phyloP scores from a whole-genome alignment of 2,888 invertebrate genomes.

The Mesorhabditis sp. region DNA sequence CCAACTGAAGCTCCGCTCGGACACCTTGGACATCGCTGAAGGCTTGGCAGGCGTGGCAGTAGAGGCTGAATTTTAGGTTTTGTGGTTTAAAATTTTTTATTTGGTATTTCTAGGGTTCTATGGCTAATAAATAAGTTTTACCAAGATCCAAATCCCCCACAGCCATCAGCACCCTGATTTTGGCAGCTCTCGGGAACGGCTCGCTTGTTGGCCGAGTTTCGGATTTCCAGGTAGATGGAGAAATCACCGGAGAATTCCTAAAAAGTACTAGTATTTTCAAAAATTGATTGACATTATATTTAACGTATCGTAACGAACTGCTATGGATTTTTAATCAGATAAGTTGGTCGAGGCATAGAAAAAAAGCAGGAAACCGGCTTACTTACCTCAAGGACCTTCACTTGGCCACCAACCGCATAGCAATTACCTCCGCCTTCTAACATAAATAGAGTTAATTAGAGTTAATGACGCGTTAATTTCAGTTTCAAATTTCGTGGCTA shows the following conservation, averaged over 20 bases:
- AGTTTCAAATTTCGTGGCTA: too few relatives aligned
- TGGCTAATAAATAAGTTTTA: constrained; percentile 10
- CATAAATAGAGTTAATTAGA: too few relatives aligned
- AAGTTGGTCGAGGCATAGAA: not conserved
- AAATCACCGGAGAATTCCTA: constrained; percentile 55
- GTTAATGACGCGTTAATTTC: too few relatives aligned
- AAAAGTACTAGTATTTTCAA: not conserved
- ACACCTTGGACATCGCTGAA: constrained; percentile 46
- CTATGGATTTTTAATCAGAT: not conserved
- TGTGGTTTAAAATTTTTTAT: not conserved
- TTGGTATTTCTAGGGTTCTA: too few relatives aligned
- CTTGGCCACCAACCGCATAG: constrained; percentile 50
- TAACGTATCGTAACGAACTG: not conserved
- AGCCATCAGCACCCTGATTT: constrained; percentile 48
- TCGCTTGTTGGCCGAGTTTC: constrained; percentile 50
- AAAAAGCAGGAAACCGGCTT: not conserved
- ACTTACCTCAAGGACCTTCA: constrained; percentile 43
- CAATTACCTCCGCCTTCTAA: constrained; percentile 24
- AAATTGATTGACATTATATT: not conserved
- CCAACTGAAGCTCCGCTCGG: constrained; percentile 49
- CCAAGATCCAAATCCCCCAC: constrained; percentile 56
- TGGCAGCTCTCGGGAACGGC: constrained; percentile 53
- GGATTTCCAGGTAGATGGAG: constrained; percentile 52
- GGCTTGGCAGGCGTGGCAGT: constrained; percentile 55
- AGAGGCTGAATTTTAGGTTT: constrained; percentile 34